Evolutionary conservation across 1,140 invertebrate species (phyloP).

Genomic region (Philopotamus ludificatus): DNA sequence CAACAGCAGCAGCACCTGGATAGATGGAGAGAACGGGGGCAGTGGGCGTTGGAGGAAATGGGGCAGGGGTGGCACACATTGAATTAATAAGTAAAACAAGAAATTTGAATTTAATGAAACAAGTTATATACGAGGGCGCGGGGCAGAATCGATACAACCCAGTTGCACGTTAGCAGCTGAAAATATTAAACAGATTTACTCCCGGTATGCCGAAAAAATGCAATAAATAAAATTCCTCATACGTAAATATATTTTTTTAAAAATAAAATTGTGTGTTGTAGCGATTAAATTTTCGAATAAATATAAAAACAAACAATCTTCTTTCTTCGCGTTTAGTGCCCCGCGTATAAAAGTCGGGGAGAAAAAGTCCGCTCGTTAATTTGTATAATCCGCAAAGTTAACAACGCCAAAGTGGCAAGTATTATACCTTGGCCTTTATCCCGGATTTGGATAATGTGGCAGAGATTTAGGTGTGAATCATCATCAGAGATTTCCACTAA

Average conservation of each 20-base stretch:
- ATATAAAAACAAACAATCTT: no score
- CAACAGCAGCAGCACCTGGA: neutral
- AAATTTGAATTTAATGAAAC: conserved; percentile 61
- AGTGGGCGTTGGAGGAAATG: neutral
- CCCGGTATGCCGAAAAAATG: no score
- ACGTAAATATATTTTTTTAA: no score
- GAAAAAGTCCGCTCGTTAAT: neutral
- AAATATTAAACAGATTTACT: neutral
- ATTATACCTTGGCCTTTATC: conserved; percentile 20
- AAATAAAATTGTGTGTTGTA: no score
- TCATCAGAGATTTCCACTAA: neutral
- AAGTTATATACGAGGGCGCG: conserved; percentile 45
- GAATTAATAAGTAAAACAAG: conserved; percentile 60
- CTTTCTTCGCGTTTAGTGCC: no score
- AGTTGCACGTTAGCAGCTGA: conserved; percentile 3
- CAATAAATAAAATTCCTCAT: no score
- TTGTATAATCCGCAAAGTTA: neutral
- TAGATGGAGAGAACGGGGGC: neutral
- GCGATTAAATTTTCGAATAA: no score
- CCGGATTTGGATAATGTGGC: neutral
- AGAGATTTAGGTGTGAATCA: neutral
- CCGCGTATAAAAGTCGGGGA: no score
- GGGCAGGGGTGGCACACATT: conserved; percentile 40
- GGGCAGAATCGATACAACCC: conserved; percentile 33
- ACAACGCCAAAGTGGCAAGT: conserved; percentile 10